Conservation (phyloP, 2,888 invertebrate genomes). For the Steromphala cineraria region DNA sequence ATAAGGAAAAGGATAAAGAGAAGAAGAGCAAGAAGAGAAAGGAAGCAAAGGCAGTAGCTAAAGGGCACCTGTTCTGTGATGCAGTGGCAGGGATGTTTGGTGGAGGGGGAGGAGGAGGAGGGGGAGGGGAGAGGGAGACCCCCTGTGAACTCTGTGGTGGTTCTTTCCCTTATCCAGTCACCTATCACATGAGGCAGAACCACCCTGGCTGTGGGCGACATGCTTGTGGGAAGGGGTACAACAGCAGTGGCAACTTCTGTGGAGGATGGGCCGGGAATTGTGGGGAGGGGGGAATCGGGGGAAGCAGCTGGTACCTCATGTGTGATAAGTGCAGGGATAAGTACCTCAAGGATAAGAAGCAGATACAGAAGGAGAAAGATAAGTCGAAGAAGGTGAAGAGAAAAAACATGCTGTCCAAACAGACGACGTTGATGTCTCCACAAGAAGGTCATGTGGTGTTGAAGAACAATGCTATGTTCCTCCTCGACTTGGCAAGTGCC, state of each 20-base stretch:
- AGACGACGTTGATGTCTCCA: conserved; percentile 71
- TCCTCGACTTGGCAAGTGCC: conserved; percentile 90
- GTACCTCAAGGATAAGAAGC: conserved; percentile 77
- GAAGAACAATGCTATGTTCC: conserved; percentile 94
- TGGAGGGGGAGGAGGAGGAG: conserved; percentile 42
- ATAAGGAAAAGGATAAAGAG: conserved; percentile 69
- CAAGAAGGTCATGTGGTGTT: conserved; percentile 83
- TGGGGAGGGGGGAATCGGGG: conserved; percentile 88
- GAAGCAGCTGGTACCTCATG: conserved; percentile 90
- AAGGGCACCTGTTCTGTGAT: conserved; percentile 64
- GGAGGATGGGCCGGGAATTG: conserved; percentile 92
- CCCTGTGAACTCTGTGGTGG: conserved; percentile 90
- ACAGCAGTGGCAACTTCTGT: conserved; percentile 90
- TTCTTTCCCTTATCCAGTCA: conserved; percentile 82
- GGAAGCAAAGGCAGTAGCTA: conserved; percentile 75
- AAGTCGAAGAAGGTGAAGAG: conserved; percentile 71
- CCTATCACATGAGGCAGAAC: conserved; percentile 91
- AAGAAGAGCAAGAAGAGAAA: conserved; percentile 79
- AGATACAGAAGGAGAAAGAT: conserved; percentile 70
- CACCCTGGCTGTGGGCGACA: conserved; percentile 94
- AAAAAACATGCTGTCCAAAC: conserved; percentile 48
- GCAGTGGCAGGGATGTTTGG: conserved; percentile 54
- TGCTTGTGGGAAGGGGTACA: conserved; percentile 92
- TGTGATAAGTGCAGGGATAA: conserved; percentile 93
- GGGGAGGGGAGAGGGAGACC: conserved; percentile 75